Evolutionary conservation across 1,140 invertebrate species (phyloP).

Genomic region (Sycophaga agraensis): DNA sequence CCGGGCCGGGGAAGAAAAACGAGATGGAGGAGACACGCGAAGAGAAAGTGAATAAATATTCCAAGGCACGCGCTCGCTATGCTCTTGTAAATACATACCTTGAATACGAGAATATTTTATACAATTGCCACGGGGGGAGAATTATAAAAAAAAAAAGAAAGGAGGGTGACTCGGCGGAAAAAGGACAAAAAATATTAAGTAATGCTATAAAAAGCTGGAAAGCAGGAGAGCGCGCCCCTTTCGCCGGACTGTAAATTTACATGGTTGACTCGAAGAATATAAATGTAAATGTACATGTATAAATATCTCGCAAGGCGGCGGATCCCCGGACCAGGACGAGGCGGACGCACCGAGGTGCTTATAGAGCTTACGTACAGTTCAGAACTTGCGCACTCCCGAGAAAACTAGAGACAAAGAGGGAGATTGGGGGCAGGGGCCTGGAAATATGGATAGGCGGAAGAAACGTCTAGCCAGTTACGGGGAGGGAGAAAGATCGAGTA

Average conservation of each 20-base stretch:
- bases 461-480: constrained; percentile 32
- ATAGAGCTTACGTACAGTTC: too few relatives aligned
- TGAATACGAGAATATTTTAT: constrained; percentile 53
- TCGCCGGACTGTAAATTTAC: constrained; percentile 22
- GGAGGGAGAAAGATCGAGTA: constrained; percentile 4
- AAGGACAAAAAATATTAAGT: constrained; percentile 26
- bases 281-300: constrained; percentile 31
- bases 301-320: constrained; percentile 12
- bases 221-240: neutral
- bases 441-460: too few relatives aligned
- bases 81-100: constrained; percentile 44
- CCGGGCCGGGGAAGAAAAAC: neutral
- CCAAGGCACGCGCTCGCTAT: constrained; percentile 30
- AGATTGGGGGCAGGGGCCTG: neutral
- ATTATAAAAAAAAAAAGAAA: constrained; percentile 35
- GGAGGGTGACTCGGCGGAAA: constrained; percentile 24
- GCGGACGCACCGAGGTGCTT: neutral
- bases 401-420: constrained; percentile 9
- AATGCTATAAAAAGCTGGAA: neutral
- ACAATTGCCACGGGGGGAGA: constrained; percentile 45
- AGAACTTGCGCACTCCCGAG: neutral
- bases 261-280: constrained; percentile 38
- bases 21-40: constrained; percentile 5
- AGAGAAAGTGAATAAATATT: constrained; percentile 33
- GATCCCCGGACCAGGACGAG: neutral